Conservation (phyloP, 2,113 vertebrate genomes). For the Balaenoptera acutorostrata region DNA sequence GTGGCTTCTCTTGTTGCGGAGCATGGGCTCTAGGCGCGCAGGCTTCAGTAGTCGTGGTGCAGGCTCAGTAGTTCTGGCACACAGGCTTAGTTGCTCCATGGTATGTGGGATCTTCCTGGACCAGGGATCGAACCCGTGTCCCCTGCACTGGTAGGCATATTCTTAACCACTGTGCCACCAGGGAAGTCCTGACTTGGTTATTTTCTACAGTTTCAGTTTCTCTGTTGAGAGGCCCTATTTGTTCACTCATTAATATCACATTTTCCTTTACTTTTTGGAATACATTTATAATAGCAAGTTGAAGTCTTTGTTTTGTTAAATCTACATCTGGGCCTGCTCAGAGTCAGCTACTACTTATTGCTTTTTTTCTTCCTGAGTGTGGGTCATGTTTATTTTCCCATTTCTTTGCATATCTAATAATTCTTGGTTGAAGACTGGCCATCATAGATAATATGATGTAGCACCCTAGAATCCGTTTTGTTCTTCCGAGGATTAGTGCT, state of each 20-base stretch:
- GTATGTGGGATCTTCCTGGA: too few relatives aligned
- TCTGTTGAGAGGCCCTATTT: not conserved
- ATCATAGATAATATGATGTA: not conserved
- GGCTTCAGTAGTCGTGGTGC: too few relatives aligned
- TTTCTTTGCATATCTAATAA: not conserved
- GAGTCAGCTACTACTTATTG: not conserved
- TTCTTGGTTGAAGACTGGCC: not conserved
- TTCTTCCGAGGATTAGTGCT: not conserved
- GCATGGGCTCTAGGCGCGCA: too few relatives aligned
- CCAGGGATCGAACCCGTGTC: too few relatives aligned
- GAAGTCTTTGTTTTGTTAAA: not conserved
- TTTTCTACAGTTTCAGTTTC: not conserved
- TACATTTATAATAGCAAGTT: not conserved
- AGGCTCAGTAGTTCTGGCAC: too few relatives aligned
- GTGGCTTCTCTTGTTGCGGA: too few relatives aligned
- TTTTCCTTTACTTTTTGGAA: not conserved
- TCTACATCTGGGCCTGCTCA: not conserved
- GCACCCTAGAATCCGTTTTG: not conserved
- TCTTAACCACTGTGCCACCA: too few relatives aligned
- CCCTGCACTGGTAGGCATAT: too few relatives aligned
- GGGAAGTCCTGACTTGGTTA: not conserved
- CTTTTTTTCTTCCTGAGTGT: not conserved
- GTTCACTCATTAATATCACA: not conserved
- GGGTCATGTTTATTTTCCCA: not conserved
- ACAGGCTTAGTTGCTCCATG: too few relatives aligned